Base-by-base conservation (phyloP, 2,113 vertebrate species). In the Girardinichthys multiradiatus region DNA sequence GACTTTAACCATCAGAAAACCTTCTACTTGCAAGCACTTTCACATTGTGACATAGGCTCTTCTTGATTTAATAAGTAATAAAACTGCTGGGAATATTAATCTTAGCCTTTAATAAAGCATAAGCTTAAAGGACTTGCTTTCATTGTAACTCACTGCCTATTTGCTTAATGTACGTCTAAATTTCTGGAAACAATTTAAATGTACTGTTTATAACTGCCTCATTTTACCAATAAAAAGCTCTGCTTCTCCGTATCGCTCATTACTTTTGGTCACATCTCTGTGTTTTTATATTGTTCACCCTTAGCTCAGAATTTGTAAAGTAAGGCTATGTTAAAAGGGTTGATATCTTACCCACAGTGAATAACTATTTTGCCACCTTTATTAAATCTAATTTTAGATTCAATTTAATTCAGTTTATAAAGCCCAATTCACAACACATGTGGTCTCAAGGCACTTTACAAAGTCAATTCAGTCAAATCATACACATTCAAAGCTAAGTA, bases 201-300 rank as follows among this genome's bases (percentile, higher is more conserved):
- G 2, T 51, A 2, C 7, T 64, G 24, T 71, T 42, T 67, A 70
- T 27, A 1, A 15, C 21, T 30, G 30, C 54, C 57, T 45, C 0
- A 45, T 68, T 64, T 19, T 30, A 71, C 51, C 65, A 81, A 84
- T 81, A 79, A 77, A 64, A 30, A 4, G 15, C 21, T 58, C 31
- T 61, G 33, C 19, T 45, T 57, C 54, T 70, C 15, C 58, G 39
- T 10, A 39, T 33, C 12, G 15, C 17, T 45, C 27, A 19, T n/a
- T 60, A 15, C 21, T 45, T 30, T 60, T 28, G 5, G 21, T 65
- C 26, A 19, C 39, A 28, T 57, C 48, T 51, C 48, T 57, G 42
- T 54, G 19, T 68, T 54, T 33, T 31, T 51, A 21, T n/a, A 21
- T 66, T 29, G 26, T 28, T 29, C 14, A 66, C 10, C 48, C 21